Evolutionary conservation across 2,888 invertebrate genomes (phyloP).

Genomic region (Neoitamus cyanurus): DNA sequence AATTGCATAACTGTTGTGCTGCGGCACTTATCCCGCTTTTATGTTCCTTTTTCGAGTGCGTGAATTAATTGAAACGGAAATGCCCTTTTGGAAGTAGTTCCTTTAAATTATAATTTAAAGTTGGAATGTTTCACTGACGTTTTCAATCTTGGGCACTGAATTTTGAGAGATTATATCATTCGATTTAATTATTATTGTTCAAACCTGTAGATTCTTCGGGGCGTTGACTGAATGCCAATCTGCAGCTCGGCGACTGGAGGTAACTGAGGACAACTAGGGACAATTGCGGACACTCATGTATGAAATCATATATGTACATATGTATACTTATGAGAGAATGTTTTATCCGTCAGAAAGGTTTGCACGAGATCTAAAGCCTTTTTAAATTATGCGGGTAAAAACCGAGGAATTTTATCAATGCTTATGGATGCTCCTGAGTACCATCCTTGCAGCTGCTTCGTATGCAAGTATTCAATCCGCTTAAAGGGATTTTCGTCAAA

Average conservation of each 20-base stretch:
- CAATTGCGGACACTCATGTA: neutral
- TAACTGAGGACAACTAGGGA: neutral
- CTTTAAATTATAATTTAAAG: neutral
- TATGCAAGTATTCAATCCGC: neutral
- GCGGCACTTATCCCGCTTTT: neutral
- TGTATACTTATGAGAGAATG: neutral
- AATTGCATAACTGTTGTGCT: neutral
- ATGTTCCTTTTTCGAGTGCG: neutral
- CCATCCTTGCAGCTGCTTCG: neutral
- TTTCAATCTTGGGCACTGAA: neutral
- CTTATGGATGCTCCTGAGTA: neutral
- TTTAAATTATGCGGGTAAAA: neutral
- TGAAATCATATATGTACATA: too few relatives aligned
- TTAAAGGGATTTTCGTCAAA: neutral
- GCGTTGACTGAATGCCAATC: neutral
- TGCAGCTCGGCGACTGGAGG: too few relatives aligned
- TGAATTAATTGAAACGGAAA: conserved; percentile 5
- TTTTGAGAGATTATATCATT: neutral
- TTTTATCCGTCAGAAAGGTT: neutral
- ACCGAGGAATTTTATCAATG: neutral
- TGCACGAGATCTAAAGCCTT: neutral
- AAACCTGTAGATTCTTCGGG: neutral
- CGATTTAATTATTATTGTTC: neutral
- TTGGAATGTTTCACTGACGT: neutral
- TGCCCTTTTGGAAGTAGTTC: neutral